Evolutionary conservation across 2,797 vertebrate species (phyloP), one percentile per base, ranked within the genome.

Genomic region (Mus caroli): DNA sequence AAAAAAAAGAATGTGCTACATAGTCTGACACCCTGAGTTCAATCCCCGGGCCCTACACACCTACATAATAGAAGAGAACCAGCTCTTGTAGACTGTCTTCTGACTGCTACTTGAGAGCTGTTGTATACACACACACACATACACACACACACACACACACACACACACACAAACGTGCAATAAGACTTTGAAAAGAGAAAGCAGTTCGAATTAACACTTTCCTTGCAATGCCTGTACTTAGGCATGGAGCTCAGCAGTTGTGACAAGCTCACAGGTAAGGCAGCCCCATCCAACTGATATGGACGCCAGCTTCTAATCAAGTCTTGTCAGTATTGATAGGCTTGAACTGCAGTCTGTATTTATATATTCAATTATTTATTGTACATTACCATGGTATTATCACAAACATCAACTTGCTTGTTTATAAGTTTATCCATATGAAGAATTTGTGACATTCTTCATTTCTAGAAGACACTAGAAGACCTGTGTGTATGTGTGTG

Each of bases 161-260:
- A 46, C 19, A 64, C 34, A 71, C 28, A n/a, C 28, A 85, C 43
- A 3, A 13, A 46, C 34, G 69, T 15, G 12, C 31, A 86, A 52
- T 86, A 69, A 15, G 64, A 69, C 15, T n/a, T 50, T 50, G 43
- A 22, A 22, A n/a, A 24, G 43, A 64, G 34, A n/a, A 62, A 28
- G 19, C 46, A 9, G 77, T 89, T 80, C 83, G 94, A 96, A 92
- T 92, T 87, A 91, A 0, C 75, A 56, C 76, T 91, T 80, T 52
- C 83, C 91, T 69, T 73, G 83, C 60, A 46, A 78, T 17, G 67
- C 37, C 89, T 82, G 3, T 92, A 67, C 40, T 84, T 87, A 80
- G 92, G 34, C 4, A 3, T 8, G 34, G 80, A 54, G 28, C 87
- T 85, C 37, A n/a, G 60, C 54, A 7, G 24, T 56, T n/a, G 7